Conservation (phyloP, 2,113 vertebrate species). For the Amblyopsis rosae region DNA sequence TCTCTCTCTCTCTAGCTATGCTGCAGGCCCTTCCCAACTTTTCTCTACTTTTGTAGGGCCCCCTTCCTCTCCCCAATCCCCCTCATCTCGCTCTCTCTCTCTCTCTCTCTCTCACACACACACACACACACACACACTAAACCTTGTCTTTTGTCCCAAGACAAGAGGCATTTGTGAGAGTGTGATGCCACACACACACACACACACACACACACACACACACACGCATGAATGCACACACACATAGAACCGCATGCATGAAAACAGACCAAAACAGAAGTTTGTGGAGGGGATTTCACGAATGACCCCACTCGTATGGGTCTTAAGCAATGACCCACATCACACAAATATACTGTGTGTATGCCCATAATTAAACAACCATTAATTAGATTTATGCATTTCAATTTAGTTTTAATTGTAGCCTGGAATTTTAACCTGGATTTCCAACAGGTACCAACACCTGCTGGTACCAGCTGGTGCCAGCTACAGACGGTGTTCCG, state of each 20-base stretch:
- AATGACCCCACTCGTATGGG: too few relatives aligned
- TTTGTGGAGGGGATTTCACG: too few relatives aligned
- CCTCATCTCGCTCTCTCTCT: neutral
- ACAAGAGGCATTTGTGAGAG: constrained; percentile 64
- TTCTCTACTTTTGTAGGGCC: neutral
- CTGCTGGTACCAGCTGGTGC: too few relatives aligned
- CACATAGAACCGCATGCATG: constrained; percentile 11
- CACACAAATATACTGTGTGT: neutral
- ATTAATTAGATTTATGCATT: too few relatives aligned
- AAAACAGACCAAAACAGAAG: neutral
- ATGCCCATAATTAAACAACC: too few relatives aligned
- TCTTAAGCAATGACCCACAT: too few relatives aligned
- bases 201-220: constrained; percentile 12
- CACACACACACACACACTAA: constrained; percentile 48
- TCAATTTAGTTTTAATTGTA: too few relatives aligned
- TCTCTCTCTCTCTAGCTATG: neutral
- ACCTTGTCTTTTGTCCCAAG: constrained; percentile 61
- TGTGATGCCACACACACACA: constrained; percentile 32
- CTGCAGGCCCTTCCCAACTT: neutral
- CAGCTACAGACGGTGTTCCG: too few relatives aligned
- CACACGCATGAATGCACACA: constrained; percentile 19
- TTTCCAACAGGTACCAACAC: too few relatives aligned
- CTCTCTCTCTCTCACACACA: constrained; percentile 28
- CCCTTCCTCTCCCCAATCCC: constrained; percentile 19
- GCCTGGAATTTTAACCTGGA: too few relatives aligned